Base-by-base conservation (phyloP, 2,797 vertebrate genomes). In the Hephaestus fuliginosus region DNA sequence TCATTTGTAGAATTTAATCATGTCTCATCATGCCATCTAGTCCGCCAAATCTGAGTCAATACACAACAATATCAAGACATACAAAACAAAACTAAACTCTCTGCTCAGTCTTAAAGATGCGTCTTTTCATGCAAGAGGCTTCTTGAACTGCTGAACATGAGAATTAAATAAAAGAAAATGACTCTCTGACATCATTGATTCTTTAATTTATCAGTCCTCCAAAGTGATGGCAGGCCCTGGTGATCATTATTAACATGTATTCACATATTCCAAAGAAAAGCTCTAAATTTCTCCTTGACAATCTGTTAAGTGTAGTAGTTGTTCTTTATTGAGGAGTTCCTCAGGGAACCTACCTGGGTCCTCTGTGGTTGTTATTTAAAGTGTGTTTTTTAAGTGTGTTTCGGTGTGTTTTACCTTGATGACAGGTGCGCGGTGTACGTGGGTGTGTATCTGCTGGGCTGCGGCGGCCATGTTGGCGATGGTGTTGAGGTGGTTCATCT, bases 401-500 rank as follows among this genome's bases (percentile, higher is more conserved):
- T 25, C 25, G 2, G 39, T 48, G n/a, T 63, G 36, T 68, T 88
- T 93, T 95, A 99, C 98, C 97, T 98, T 98, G 89, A 99, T 98
- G 84, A 97, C 97, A 6, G 97, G 98, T 0, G 92, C 89, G 18
- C 93, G 91, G 81, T 94, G 93, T 22, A 88, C 90, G 2, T 94
- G 91, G 3, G 91, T 97, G 93, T 98, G 97, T 95, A 98, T 97
- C 93, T 98, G 97, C 93, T 98, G 97, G 39, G 97, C 97, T 7
- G 97, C 97, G 20, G 96, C 97, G 14, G 97, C 97, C 97, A 98
- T 98, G 94, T 98, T 98, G 82, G 97, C 97, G 78, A 98, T 97
- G 72, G 97, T 98, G 93, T 94, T 98, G 92, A 99, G 97, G 92
- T 99, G 98, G 95, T 97, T 98, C 98, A 98, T 99, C 95, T 98